Evolutionary conservation across 1,140 invertebrate genomes (phyloP).

Genomic region (Anthonomus grandis): DNA sequence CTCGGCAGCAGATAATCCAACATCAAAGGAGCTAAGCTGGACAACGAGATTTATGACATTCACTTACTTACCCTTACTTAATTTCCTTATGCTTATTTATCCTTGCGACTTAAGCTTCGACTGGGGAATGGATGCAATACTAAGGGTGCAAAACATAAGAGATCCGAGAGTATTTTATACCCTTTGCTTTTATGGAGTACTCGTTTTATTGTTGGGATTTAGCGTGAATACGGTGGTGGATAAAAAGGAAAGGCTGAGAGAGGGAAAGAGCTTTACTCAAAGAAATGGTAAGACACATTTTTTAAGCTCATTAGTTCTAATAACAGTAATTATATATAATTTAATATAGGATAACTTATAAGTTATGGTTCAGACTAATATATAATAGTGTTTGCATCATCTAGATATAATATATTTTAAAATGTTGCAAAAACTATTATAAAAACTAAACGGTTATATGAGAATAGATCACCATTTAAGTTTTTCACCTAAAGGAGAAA

Average conservation of each 20-base stretch:
- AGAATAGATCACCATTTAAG: too few species aligned
- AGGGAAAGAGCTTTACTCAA: too few species aligned
- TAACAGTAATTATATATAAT: too few species aligned
- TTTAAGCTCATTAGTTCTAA: background rate
- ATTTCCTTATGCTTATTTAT: slow-evolving; percentile 76
- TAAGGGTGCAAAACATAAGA: slow-evolving; percentile 66
- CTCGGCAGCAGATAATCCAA: slow-evolving; percentile 86
- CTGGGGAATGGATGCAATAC: slow-evolving; percentile 94
- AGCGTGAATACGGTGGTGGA: slow-evolving; percentile 25
- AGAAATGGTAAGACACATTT: too few species aligned
- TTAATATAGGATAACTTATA: too few species aligned
- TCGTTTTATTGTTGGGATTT: slow-evolving; percentile 38
- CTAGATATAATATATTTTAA: too few species aligned
- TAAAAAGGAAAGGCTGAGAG: background rate
- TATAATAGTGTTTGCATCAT: too few species aligned
- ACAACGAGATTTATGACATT: slow-evolving; percentile 79
- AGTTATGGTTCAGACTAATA: too few species aligned
- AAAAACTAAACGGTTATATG: too few species aligned
- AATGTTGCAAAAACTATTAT: too few species aligned
- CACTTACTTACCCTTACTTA: slow-evolving; percentile 82
- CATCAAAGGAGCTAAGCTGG: slow-evolving; percentile 70
- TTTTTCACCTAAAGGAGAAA: too few species aligned
- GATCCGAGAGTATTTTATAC: slow-evolving; percentile 75
- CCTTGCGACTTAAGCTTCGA: slow-evolving; percentile 86
- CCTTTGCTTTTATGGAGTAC: slow-evolving; percentile 62